These are phyloP conservation scores for Lucinisca nassula DNA, from an alignment of 2,888 invertebrate species.

Conservation along the genomic window DNA sequence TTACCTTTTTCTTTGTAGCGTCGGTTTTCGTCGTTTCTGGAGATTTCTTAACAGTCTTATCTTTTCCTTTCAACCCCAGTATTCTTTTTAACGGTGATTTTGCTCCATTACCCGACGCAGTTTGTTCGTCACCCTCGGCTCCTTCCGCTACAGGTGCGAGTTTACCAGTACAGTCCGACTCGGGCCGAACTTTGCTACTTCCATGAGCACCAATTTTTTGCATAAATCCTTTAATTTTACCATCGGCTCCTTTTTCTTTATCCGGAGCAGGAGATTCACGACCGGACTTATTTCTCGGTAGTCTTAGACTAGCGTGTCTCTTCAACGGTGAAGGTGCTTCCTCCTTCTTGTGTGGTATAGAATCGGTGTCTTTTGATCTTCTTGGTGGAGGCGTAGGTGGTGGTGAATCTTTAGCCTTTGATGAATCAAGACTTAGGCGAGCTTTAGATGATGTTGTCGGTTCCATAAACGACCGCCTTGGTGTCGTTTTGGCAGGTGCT, in stretches of 20 bases:
- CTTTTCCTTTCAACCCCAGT: conserved; percentile 78
- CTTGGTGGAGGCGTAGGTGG: conserved; percentile 71
- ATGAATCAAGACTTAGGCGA: conserved; percentile 45
- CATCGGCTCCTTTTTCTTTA: conserved; percentile 49
- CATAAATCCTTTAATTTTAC: conserved; percentile 65
- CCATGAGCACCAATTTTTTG: conserved; percentile 63
- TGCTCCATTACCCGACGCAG: conserved; percentile 60
- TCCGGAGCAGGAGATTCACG: conserved; percentile 21
- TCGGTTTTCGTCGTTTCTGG: conserved; percentile 68
- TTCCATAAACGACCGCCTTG: conserved; percentile 77
- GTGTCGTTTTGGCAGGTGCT: conserved; percentile 42
- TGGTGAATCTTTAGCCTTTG: conserved; percentile 60
- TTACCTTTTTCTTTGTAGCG: conserved; percentile 58
- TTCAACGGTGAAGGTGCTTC: conserved; percentile 70
- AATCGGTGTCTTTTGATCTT: conserved; percentile 59
- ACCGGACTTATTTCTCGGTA: conserved; percentile 62
- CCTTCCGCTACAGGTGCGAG: conserved; percentile 65
- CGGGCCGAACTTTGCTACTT: conserved; percentile 62
- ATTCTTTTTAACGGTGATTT: conserved; percentile 77
- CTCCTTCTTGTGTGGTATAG: conserved; percentile 55
- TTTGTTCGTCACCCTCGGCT: conserved; percentile 45
- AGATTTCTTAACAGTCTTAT: conserved; percentile 72
- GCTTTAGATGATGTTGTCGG: conserved; percentile 80
- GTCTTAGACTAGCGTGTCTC: conserved; percentile 74
- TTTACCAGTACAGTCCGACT: conserved; percentile 50